Percentiles rank a stretch among this genome's conserved stretches.
Evolutionary conservation across 1,140 invertebrate species (phyloP).

Genomic region (Aphelenchoides avenae): DNA sequence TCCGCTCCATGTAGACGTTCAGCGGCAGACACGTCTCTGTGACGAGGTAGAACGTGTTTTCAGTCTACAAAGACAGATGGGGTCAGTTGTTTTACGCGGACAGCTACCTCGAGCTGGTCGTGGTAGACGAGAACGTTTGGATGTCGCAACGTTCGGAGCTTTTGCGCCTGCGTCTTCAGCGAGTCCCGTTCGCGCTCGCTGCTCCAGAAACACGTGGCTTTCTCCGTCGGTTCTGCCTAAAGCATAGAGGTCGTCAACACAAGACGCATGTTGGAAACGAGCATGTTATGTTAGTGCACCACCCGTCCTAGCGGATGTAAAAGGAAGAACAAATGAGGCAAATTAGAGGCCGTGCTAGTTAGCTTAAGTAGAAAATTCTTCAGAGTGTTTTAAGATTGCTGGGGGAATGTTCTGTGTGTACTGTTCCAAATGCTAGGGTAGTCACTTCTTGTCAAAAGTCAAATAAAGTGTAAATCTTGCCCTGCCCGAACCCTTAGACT

Average conservation of each 20-base stretch:
- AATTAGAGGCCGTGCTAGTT: too few species aligned
- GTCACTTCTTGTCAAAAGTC: too few species aligned
- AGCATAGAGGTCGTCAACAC: constrained; percentile 10
- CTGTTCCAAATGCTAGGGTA: too few species aligned
- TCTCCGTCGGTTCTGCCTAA: constrained; percentile 53
- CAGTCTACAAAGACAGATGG: constrained; percentile 72
- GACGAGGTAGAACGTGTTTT: constrained; percentile 87
- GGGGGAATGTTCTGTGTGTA: too few species aligned
- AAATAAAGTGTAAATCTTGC: too few species aligned
- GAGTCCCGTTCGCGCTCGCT: constrained; percentile 23
- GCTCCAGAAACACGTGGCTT: constrained; percentile 56
- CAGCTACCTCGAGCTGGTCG: constrained; percentile 90
- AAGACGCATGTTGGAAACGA: constrained; percentile 9
- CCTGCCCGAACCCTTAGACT: too few species aligned
- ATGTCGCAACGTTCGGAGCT: constrained; percentile 86
- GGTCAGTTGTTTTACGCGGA: too few species aligned
- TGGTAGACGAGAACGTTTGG: constrained; percentile 90
- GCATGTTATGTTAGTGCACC: too few species aligned
- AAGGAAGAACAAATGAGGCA: too few species aligned
- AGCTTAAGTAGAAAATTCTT: constrained; percentile 9
- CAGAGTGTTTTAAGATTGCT: neutral
- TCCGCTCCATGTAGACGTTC: constrained; percentile 66
- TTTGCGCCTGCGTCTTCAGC: constrained; percentile 53
- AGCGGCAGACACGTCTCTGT: constrained; percentile 83
- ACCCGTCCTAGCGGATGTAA: too few species aligned